Conservation (phyloP, 2,797 vertebrate species). For the Anolis apletophallus region DNA sequence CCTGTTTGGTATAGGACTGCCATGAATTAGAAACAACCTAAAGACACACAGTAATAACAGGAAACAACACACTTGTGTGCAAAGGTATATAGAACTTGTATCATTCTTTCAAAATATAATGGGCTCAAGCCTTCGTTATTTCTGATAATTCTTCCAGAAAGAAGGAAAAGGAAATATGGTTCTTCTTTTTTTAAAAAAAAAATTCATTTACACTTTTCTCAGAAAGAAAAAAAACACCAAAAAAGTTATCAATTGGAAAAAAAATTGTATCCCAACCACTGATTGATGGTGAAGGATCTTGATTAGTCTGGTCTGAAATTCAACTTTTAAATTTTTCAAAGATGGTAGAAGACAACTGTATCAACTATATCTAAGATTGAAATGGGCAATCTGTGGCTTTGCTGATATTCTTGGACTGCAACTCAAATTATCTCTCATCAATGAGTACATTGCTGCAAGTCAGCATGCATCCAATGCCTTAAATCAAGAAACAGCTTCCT, state of each 20-base stretch:
- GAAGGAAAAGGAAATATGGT: not conserved
- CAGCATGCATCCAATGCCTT: no score
- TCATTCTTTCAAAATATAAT: not conserved
- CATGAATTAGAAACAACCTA: no score
- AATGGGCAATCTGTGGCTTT: not conserved
- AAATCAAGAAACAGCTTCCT: no score
- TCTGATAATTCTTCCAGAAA: not conserved
- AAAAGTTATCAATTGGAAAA: no score
- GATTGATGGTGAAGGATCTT: not conserved
- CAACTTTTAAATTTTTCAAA: not conserved
- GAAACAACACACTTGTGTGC: not conserved
- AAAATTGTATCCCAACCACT: no score
- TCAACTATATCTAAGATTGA: no score
- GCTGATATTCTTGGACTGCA: not conserved
- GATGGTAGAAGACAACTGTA: not conserved
- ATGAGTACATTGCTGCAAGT: no score
- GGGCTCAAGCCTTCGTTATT: not conserved
- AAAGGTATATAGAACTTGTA: not conserved
- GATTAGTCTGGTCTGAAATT: not conserved
- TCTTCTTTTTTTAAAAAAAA: not conserved
- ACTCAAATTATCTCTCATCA: not conserved
- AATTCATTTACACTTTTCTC: no score
- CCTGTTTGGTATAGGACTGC: no score
- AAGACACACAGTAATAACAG: not conserved
- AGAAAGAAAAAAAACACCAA: not conserved